A percentile compares a stretch with the other conserved stretches of the same genome.
These are phyloP conservation scores for Pteromalus puparum DNA, from an alignment of 1,140 invertebrate genomes.

Conservation along the genomic window DNA sequence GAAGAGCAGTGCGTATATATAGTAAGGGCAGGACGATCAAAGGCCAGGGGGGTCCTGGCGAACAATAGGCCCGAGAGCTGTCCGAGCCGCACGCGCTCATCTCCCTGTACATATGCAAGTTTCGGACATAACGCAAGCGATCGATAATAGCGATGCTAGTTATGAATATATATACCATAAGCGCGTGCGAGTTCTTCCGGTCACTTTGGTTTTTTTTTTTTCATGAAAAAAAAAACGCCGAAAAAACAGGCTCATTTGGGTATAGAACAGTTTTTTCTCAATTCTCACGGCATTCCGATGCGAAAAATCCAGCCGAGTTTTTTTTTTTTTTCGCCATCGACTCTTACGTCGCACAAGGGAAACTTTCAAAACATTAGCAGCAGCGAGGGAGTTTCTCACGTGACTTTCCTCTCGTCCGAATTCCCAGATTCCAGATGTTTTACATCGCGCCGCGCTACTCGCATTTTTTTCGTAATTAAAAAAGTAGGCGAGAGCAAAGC, in stretches of 20 bases:
- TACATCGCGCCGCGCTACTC: neutral
- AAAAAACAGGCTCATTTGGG: neutral
- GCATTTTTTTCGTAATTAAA: constrained; percentile 1
- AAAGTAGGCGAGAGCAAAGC: neutral
- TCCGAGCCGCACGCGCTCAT: neutral
- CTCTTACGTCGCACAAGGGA: neutral
- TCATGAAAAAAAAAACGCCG: neutral
- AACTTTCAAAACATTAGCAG: constrained; percentile 5
- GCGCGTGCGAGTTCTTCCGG: neutral
- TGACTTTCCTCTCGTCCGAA: constrained; percentile 28
- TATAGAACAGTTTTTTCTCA: neutral
- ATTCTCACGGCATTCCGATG: constrained; percentile 9
- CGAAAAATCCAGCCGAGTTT: neutral
- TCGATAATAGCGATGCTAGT: neutral
- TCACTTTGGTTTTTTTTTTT: neutral
- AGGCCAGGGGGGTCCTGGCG: neutral
- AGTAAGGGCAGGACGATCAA: neutral
- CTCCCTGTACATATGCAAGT: neutral
- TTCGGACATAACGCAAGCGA: neutral
- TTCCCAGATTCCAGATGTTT: constrained; percentile 41
- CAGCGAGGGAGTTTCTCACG: constrained; percentile 30
- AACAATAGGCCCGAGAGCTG: neutral
- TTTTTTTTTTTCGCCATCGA: neutral
- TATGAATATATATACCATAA: neutral
- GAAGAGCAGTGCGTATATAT: neutral